Percentiles rank a stretch among this genome's conserved stretches.
These are phyloP conservation scores for Latrodectus hesperus DNA, from an alignment of 2,888 invertebrate genomes.

Conservation along the genomic window DNA sequence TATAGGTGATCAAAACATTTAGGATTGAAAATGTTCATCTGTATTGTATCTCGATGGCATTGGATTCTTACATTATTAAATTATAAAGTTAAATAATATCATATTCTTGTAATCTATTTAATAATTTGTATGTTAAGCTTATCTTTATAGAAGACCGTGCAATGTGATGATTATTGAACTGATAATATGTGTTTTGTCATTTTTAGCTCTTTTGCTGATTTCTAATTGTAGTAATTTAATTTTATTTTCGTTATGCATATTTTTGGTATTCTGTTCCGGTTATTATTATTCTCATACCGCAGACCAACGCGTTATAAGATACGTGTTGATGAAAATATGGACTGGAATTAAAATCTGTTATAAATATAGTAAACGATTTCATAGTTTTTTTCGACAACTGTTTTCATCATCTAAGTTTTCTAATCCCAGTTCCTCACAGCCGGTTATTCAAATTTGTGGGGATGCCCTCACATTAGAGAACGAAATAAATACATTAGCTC, in stretches of 20 bases:
- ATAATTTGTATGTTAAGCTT: constrained; percentile 19
- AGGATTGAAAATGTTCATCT: too few species aligned
- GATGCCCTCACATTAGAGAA: constrained; percentile 22
- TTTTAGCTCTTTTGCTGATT: constrained; percentile 42
- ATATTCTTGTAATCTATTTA: too few species aligned
- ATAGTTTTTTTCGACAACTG: not conserved
- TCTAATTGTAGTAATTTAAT: not conserved
- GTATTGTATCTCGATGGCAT: too few species aligned
- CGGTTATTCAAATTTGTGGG: constrained; percentile 26
- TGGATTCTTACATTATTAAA: too few species aligned
- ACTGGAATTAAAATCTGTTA: constrained; percentile 20
- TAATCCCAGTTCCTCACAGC: not conserved
- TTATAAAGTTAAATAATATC: too few species aligned
- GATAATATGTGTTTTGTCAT: constrained; percentile 49
- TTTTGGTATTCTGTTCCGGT: not conserved
- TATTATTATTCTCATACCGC: not conserved
- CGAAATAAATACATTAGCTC: constrained; percentile 59
- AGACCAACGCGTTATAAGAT: not conserved
- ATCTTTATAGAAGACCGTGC: constrained; percentile 47
- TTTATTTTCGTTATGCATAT: constrained; percentile 12
- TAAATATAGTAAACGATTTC: not conserved
- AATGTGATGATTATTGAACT: constrained; percentile 62
- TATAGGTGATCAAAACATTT: too few species aligned
- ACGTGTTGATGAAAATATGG: constrained; percentile 23
- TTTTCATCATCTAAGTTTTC: not conserved